Evolutionary conservation across 2,888 invertebrate genomes (phyloP).

Genomic region (Magallana nippona): DNA sequence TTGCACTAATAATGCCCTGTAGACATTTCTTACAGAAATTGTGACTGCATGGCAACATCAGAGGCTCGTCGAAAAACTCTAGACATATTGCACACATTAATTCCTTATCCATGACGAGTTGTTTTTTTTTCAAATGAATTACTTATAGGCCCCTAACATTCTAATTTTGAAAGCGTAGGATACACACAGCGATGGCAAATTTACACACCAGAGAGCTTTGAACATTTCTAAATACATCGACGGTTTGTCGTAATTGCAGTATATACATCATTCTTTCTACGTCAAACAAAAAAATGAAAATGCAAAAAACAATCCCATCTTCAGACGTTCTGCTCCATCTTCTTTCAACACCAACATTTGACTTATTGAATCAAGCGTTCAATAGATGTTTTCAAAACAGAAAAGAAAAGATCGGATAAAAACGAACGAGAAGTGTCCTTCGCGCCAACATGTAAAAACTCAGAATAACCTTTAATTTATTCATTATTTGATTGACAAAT

Average conservation of each 20-base stretch:
- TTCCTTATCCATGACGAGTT: constrained; percentile 56
- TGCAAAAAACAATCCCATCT: background rate
- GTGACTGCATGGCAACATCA: constrained; percentile 64
- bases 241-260: no score
- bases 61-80: constrained; percentile 59
- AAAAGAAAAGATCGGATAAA: background rate
- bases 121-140: background rate
- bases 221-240: no score
- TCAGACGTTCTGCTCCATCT: background rate
- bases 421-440: background rate
- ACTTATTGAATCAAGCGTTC: background rate
- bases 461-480: no score
- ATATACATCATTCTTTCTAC: no score
- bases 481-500: no score
- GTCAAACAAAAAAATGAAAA: no score
- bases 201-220: no score
- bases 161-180: no score
- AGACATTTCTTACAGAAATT: constrained; percentile 65
- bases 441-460: no score
- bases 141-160: no score
- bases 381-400: background rate
- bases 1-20: constrained; percentile 51
- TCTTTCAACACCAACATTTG: background rate
- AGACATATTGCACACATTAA: constrained; percentile 64
- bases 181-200: no score